Percentiles rank a stretch among this genome's conserved stretches.
These are phyloP conservation scores for Orchestes rusci DNA, from an alignment of 2,888 invertebrate genomes.

Conservation along the genomic window DNA sequence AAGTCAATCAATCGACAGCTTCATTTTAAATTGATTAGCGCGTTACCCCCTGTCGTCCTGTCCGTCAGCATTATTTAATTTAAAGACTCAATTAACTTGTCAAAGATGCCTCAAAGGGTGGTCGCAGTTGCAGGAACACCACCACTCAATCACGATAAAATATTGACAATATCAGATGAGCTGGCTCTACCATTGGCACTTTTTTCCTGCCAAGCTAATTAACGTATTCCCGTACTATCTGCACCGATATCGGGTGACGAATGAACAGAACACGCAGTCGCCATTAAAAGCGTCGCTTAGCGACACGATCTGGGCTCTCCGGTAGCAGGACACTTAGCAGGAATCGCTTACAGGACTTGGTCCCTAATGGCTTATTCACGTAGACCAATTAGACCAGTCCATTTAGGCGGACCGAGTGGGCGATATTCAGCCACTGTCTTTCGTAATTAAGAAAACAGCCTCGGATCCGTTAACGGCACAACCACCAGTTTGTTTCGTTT, in stretches of 20 bases:
- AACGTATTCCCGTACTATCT: conserved; percentile 30
- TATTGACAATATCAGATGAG: no score
- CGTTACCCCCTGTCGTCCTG: conserved; percentile 35
- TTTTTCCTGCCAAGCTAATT: conserved; percentile 26
- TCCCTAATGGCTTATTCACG: conserved; percentile 27
- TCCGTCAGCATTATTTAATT: conserved; percentile 44
- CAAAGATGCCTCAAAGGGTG: no score
- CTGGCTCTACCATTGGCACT: conserved; percentile 4
- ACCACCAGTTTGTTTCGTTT: no score
- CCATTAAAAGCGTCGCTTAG: conserved; percentile 43
- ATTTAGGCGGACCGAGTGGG: conserved; percentile 21
- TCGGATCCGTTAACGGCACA: no score
- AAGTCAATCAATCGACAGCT: conserved; percentile 41
- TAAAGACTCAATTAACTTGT: conserved; percentile 44
- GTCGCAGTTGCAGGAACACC: no score
- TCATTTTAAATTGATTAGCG: conserved; percentile 44
- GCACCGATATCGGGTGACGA: conserved; percentile 38
- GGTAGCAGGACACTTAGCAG: conserved; percentile 25
- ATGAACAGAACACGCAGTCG: conserved; percentile 41
- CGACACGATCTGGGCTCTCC: conserved; percentile 40
- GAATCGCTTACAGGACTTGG: conserved; percentile 23
- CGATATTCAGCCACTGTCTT: conserved; percentile 21
- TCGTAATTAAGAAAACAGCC: conserved; percentile 23
- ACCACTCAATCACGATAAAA: no score
- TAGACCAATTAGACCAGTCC: conserved; percentile 25